phyloP scores from a whole-genome alignment of 1,140 invertebrate species.

The Galleria mellonella region DNA sequence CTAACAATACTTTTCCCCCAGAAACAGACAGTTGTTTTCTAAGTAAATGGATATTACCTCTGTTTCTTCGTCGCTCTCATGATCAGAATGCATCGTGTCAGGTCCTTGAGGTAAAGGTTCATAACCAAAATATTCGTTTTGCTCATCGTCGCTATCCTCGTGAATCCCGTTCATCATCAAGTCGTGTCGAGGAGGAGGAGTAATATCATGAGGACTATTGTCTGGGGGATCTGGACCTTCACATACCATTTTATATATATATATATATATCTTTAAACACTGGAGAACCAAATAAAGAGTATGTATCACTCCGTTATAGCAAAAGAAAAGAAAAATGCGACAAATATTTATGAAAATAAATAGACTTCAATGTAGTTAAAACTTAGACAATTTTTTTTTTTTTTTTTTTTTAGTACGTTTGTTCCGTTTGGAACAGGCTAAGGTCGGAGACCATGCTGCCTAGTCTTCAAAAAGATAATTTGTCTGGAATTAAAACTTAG shows the following conservation, averaged over 20 bases:
- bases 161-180: conserved; percentile 44
- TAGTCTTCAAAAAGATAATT: too few species aligned
- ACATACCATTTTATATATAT: conserved; percentile 42
- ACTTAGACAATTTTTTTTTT: too few species aligned
- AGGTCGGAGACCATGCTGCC: too few species aligned
- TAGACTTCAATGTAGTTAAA: too few species aligned
- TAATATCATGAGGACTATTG: conserved; percentile 50
- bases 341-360: not conserved
- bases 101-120: conserved; percentile 58
- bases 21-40: too few species aligned
- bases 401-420: too few species aligned
- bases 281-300: too few species aligned
- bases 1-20: too few species aligned
- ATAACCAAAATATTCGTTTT: conserved; percentile 55
- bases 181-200: conserved; percentile 46
- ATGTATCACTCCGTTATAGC: conserved; percentile 11
- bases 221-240: conserved; percentile 62
- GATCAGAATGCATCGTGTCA: conserved; percentile 36
- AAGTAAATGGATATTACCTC: conserved; percentile 20
- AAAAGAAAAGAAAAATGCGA: not conserved
- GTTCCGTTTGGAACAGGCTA: too few species aligned
- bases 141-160: conserved; percentile 63
- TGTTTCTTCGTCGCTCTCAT: conserved; percentile 41
- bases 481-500: too few species aligned
- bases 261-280: too few species aligned